Evolutionary conservation across 2,797 vertebrate genomes (phyloP).

Genomic region (Bovichtus diacanthus): DNA sequence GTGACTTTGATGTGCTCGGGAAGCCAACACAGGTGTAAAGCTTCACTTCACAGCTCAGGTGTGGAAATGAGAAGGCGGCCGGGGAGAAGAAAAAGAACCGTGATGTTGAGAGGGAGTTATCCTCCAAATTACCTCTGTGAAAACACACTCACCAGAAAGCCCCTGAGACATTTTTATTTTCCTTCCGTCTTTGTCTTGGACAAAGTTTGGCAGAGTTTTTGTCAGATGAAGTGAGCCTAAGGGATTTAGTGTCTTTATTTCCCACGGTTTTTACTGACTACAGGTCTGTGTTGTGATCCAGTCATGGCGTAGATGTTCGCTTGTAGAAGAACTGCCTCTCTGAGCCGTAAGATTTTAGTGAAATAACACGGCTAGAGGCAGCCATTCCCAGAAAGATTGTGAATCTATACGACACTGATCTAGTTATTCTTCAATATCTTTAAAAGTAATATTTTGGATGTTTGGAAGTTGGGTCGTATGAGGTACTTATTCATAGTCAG

Average conservation of each 20-base stretch:
- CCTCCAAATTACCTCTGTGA: constrained; percentile 66
- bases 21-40: constrained; percentile 58
- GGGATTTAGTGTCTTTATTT: constrained; percentile 66
- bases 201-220: constrained; percentile 48
- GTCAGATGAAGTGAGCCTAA: constrained; percentile 61
- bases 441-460: too few relatives aligned
- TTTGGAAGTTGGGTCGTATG: too few relatives aligned
- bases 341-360: neutral
- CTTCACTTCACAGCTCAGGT: constrained; percentile 43
- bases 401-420: neutral
- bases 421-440: neutral
- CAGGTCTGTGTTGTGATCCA: constrained; percentile 39
- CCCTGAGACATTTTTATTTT: constrained; percentile 73
- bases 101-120: constrained; percentile 65
- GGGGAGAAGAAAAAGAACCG: neutral
- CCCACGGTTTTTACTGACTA: constrained; percentile 65
- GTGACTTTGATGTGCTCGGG: constrained; percentile 33
- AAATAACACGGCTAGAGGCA: neutral
- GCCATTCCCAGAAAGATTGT: neutral
- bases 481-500: too few relatives aligned
- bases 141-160: constrained; percentile 66
- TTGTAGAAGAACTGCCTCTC: neutral
- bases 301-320: neutral
- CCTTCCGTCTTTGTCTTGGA: constrained; percentile 76
- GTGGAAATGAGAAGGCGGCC: constrained; percentile 23